Percentiles rank a stretch among this genome's conserved stretches.
Conservation (phyloP, 35 echinoderm and acorn worm genomes). For the Stichopus chloronotus region DNA sequence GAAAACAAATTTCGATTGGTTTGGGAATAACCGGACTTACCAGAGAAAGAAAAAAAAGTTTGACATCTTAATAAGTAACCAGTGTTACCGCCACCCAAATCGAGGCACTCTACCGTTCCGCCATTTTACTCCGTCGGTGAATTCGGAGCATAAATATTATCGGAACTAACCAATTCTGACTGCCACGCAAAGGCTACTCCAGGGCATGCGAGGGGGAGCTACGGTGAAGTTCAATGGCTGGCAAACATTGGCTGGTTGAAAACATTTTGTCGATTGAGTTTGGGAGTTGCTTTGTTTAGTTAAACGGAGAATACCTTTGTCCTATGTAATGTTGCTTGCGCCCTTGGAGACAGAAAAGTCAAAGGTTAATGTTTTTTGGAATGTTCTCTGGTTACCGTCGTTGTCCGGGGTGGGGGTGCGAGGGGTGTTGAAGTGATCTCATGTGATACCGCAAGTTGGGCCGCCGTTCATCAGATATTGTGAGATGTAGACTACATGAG, state of each 20-base stretch:
- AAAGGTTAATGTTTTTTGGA: no score
- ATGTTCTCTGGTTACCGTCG: no score
- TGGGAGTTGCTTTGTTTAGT: no score
- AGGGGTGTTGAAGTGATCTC: no score
- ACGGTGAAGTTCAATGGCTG: background rate
- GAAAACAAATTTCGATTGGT: constrained; percentile 56
- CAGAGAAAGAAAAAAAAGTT: background rate
- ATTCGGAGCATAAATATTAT: constrained; percentile 35
- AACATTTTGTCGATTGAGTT: background rate
- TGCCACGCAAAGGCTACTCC: constrained; percentile 27
- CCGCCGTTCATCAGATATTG: no score
- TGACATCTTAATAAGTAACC: constrained; percentile 48
- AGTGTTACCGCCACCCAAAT: constrained; percentile 49
- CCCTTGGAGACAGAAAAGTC: no score
- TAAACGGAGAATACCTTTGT: no score
- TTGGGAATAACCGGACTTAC: constrained; percentile 35
- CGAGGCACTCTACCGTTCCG: constrained; percentile 41
- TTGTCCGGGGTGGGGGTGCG: no score
- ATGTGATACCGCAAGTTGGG: no score
- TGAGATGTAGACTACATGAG: no score
- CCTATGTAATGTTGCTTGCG: no score
- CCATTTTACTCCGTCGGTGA: constrained; percentile 43
- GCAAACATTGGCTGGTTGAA: background rate
- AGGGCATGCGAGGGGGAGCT: constrained; percentile 2
- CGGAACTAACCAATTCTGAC: constrained; percentile 39